Conservation (phyloP, 2,888 invertebrate genomes). For the Leucoma salicis region DNA sequence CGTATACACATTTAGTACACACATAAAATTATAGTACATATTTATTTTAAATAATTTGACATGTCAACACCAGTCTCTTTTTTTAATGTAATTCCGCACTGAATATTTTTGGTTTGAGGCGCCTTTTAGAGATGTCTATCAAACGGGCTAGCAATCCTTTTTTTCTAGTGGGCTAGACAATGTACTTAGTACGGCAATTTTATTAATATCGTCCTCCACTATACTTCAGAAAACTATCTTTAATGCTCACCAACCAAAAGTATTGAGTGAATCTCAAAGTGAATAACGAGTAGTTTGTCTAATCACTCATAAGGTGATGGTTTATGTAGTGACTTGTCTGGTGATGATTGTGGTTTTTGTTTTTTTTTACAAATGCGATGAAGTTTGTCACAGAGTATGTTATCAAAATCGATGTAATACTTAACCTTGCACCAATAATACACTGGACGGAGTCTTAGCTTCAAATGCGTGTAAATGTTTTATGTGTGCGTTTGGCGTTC, state of each 20-base stretch:
- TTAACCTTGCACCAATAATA: no score
- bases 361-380: conserved; percentile 2
- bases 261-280: conserved; percentile 6
- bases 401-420: no score
- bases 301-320: conserved; percentile 47
- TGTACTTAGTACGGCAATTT: no score
- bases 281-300: conserved; percentile 31
- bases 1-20: no score
- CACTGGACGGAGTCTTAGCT: no score
- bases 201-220: no score
- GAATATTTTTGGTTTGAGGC: conserved; percentile 10
- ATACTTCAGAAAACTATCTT: not conserved
- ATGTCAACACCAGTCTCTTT: conserved; percentile 12
- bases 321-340: conserved; percentile 12
- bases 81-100: conserved; percentile 1
- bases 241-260: not conserved
- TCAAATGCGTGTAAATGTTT: no score
- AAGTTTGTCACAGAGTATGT: conserved; percentile 3
- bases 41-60: not conserved
- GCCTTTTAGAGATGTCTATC: no score
- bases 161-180: no score
- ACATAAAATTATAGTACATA: no score
- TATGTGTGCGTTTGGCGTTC: no score
- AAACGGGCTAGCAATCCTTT: no score
- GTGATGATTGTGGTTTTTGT: not conserved